Evolutionary conservation across 2,113 vertebrate species (phyloP).

Genomic region (Leptobrachium leishanense): DNA sequence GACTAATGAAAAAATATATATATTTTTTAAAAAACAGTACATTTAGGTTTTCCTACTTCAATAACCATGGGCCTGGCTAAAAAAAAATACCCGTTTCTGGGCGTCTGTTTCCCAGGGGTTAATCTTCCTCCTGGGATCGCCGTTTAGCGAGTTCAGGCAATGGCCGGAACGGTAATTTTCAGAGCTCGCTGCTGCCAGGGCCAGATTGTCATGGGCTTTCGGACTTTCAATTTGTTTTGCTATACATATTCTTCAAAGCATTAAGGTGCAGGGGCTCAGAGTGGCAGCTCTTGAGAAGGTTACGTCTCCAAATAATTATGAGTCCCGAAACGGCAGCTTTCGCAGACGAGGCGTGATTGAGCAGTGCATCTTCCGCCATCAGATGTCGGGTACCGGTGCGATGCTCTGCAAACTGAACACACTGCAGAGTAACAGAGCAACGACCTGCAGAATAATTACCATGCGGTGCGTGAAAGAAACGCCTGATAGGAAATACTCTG

Average conservation of each 20-base stretch:
- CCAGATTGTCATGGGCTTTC: conserved; percentile 98
- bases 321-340: conserved; percentile 11
- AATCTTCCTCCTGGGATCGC: conserved; percentile 90
- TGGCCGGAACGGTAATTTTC: conserved; percentile 99
- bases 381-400: not conserved
- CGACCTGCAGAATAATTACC: not conserved
- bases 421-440: not conserved
- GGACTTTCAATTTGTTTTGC: conserved; percentile 91
- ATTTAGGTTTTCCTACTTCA: no score
- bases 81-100: no score
- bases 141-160: conserved; percentile 99
- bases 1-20: no score
- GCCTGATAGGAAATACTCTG: no score
- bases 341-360: not conserved
- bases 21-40: no score
- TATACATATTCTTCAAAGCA: conserved; percentile 84
- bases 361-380: not conserved
- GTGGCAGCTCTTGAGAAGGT: not conserved
- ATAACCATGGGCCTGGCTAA: no score
- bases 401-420: conserved; percentile 14
- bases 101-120: conserved; percentile 60
- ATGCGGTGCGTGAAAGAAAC: no score
- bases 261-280: conserved; percentile 73
- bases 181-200: conserved; percentile 96
- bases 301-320: conserved; percentile 27